phyloP scores from a whole-genome alignment of 2,888 invertebrate genomes.

The Pegoplata infirma region DNA sequence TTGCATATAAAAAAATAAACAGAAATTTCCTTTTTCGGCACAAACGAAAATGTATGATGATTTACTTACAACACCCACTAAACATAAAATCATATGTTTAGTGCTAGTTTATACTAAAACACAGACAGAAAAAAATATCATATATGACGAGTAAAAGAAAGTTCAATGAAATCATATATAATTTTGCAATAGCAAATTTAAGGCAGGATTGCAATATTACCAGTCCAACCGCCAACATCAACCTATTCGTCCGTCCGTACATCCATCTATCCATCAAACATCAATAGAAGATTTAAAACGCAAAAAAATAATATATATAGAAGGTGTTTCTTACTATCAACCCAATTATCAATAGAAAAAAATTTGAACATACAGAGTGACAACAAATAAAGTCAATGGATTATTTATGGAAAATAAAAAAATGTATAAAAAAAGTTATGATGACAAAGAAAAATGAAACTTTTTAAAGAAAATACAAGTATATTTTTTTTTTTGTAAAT shows the following conservation, averaged over 20 bases:
- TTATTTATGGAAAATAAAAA: constrained; percentile 42
- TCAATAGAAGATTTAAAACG: constrained; percentile 45
- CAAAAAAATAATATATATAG: constrained; percentile 20
- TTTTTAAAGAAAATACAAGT: not conserved
- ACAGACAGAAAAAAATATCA: constrained; percentile 33
- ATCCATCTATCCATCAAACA: constrained; percentile 42
- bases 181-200: not conserved
- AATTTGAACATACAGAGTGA: not conserved
- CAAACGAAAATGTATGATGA: no score
- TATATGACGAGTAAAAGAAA: constrained; percentile 43
- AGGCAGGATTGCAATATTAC: constrained; percentile 1
- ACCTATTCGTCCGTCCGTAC: not conserved
- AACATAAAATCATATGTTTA: constrained; percentile 11
- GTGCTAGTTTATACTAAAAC: no score
- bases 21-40: not conserved
- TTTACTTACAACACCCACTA: constrained; percentile 49
- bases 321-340: constrained; percentile 46
- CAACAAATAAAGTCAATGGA: constrained; percentile 27
- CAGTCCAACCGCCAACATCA: not conserved
- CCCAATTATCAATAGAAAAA: constrained; percentile 27
- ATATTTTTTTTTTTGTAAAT: not conserved
- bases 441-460: not conserved
- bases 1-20: no score
- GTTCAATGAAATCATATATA: constrained; percentile 45
- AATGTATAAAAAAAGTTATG: not conserved